Percentiles rank a stretch among this genome's conserved stretches.
phyloP scores from a whole-genome alignment of 1,140 invertebrate genomes.

The Heliconius nattereri region DNA sequence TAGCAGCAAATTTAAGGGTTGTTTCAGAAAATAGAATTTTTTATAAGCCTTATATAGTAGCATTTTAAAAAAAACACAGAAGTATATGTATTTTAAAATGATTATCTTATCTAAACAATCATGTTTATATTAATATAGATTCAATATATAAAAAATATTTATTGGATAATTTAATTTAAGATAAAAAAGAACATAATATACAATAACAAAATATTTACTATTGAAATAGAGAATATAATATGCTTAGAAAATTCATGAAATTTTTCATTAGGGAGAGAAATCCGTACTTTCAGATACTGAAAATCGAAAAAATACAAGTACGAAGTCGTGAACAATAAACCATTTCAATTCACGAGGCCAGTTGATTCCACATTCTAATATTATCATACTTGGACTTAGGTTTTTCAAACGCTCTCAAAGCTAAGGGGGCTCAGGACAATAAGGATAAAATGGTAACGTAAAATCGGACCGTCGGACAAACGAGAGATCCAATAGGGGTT shows the following conservation, averaged over 20 bases:
- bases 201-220: background rate
- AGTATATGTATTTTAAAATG: too few relatives aligned
- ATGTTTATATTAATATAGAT: too few relatives aligned
- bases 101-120: too few relatives aligned
- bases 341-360: background rate
- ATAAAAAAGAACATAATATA: background rate
- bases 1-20: background rate
- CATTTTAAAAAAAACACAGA: too few relatives aligned
- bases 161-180: too few relatives aligned
- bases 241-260: background rate
- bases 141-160: too few relatives aligned
- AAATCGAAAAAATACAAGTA: background rate
- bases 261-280: background rate
- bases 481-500: constrained; percentile 52
- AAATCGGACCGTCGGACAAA: constrained; percentile 51
- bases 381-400: constrained; percentile 25
- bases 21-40: background rate
- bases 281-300: background rate
- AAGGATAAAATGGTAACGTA: constrained; percentile 52
- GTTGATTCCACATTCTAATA: constrained; percentile 6
- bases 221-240: background rate
- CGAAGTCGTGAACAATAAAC: background rate
- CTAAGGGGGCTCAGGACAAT: constrained; percentile 41
- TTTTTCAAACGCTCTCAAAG: constrained; percentile 32
- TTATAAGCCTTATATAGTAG: background rate